Conservation (phyloP, 1,140 invertebrate genomes). For the Chironomus striatipennis region DNA sequence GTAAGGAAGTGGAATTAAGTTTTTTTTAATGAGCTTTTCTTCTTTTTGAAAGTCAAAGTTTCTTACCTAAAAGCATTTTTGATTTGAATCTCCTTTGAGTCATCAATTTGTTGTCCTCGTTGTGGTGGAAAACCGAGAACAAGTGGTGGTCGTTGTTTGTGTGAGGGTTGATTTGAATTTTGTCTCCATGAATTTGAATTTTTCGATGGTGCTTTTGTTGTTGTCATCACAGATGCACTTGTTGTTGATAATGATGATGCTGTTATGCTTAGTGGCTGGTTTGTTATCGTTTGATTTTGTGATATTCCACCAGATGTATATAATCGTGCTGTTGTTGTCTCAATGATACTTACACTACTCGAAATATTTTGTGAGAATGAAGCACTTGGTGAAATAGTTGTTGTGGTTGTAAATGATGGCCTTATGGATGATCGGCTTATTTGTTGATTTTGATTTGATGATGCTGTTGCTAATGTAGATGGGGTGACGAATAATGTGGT, state of each 20-base stretch:
- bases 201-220: slow-evolving; percentile 32
- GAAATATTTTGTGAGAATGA: slow-evolving; percentile 23
- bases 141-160: slow-evolving; percentile 56
- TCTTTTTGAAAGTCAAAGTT: neutral
- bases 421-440: slow-evolving; percentile 27
- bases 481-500: slow-evolving; percentile 28
- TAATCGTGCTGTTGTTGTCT: slow-evolving; percentile 25
- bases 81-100: slow-evolving; percentile 68
- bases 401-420: slow-evolving; percentile 35
- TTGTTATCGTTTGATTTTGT: neutral
- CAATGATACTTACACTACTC: slow-evolving; percentile 17
- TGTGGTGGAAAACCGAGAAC: slow-evolving; percentile 59
- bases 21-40: neutral
- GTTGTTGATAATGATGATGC: slow-evolving; percentile 19
- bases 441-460: slow-evolving; percentile 25
- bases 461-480: slow-evolving; percentile 28
- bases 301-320: slow-evolving; percentile 24
- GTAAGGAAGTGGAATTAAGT: neutral
- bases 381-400: neutral
- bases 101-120: slow-evolving; percentile 49
- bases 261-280: neutral
- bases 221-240: slow-evolving; percentile 30
- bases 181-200: slow-evolving; percentile 41
- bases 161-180: slow-evolving; percentile 35
- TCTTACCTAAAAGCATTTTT: slow-evolving; percentile 58